Evolutionary conservation across 2,888 invertebrate genomes (phyloP).

Genomic region (Harpalus rubripes): DNA sequence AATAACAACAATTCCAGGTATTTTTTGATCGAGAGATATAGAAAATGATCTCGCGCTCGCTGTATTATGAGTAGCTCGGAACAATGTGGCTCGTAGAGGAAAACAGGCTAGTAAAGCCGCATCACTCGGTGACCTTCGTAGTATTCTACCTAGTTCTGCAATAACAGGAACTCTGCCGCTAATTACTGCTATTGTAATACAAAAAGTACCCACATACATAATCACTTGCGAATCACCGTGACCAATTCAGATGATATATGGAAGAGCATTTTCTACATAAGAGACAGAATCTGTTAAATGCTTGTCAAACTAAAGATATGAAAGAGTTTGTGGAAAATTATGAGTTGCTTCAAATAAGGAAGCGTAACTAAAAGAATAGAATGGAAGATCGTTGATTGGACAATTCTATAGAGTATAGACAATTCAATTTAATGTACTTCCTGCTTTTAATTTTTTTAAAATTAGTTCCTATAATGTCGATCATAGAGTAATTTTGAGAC

Average conservation of each 20-base stretch:
- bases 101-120: slow-evolving; percentile 28
- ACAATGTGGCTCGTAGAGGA: slow-evolving; percentile 17
- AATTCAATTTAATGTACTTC: too few relatives aligned
- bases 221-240: slow-evolving; percentile 36
- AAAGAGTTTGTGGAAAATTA: too few relatives aligned
- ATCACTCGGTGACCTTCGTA: slow-evolving; percentile 39
- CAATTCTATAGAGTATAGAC: too few relatives aligned
- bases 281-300: neutral
- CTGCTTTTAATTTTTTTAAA: too few relatives aligned
- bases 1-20: neutral
- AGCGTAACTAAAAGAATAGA: too few relatives aligned
- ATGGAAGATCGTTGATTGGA: too few relatives aligned
- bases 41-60: neutral
- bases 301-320: too few relatives aligned
- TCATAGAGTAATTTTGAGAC: too few relatives aligned
- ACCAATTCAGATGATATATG: slow-evolving; percentile 6
- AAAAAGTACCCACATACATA: slow-evolving; percentile 55
- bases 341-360: too few relatives aligned
- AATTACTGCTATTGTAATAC: slow-evolving; percentile 56
- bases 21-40: neutral
- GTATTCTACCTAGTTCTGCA: slow-evolving; percentile 53
- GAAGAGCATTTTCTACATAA: neutral
- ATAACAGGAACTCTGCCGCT: slow-evolving; percentile 58
- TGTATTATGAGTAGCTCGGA: neutral
- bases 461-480: too few relatives aligned